Conservation (phyloP, 2,888 invertebrate species). For the Phorcus lineatus region DNA sequence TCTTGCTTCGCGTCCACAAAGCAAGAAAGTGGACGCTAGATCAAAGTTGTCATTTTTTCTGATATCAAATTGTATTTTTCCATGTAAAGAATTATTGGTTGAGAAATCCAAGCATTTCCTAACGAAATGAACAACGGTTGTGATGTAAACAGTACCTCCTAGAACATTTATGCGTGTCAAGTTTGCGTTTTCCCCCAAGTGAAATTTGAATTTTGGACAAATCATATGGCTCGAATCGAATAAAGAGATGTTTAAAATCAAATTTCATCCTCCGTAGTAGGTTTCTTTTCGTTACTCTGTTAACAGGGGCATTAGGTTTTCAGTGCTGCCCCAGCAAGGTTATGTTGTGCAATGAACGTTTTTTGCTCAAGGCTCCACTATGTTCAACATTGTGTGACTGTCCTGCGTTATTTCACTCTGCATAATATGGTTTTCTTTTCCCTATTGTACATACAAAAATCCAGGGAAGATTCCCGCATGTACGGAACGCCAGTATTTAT, state of each 20-base stretch:
- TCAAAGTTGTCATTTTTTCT: constrained; percentile 9
- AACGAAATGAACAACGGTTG: constrained; percentile 14
- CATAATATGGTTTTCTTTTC: constrained; percentile 13
- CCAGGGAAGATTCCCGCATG: background rate
- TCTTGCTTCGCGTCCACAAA: no score
- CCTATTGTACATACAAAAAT: background rate
- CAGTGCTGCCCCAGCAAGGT: background rate
- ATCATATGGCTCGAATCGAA: background rate
- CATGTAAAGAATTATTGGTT: constrained; percentile 4
- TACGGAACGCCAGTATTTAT: constrained; percentile 11
- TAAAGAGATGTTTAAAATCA: background rate
- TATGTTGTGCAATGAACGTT: constrained; percentile 10
- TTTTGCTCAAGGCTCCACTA: constrained; percentile 16
- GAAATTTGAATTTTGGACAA: no score
- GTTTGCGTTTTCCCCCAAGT: no score
- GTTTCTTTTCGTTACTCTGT: background rate
- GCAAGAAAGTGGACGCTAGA: background rate
- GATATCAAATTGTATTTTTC: constrained; percentile 15
- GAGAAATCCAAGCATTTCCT: constrained; percentile 9
- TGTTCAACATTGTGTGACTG: background rate
- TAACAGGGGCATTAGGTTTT: background rate
- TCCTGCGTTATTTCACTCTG: background rate
- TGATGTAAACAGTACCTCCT: background rate
- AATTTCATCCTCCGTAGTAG: background rate
- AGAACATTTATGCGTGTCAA: no score